Evolutionary conservation across 2,888 invertebrate genomes (phyloP), one percentile per base, ranked within the genome.

Genomic region (Rhodophaea formosa): DNA sequence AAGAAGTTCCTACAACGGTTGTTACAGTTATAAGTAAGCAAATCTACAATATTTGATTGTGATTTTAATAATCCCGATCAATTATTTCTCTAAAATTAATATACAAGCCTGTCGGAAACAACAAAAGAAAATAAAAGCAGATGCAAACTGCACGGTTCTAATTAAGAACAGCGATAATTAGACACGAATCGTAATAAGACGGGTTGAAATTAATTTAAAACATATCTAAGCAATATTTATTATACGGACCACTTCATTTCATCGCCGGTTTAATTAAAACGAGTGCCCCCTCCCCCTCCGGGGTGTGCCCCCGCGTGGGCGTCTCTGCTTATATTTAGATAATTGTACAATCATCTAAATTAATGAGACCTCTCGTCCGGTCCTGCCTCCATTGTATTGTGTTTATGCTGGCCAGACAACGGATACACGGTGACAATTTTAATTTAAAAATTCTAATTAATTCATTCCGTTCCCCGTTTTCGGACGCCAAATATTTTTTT

Each of bases 281-380:
- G 89, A 91, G 91, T 91, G 90, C 86, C 88, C 87, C 82, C 84
- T 86, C 85, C 79, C 83, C 82, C 81, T 87, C 89, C 87, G 84
- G 89, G 88, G 88, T 84, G 83, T 82, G 78, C 84, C 85, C 88
- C 80, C 82, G 80, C 82, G 80, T 80, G 85, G 86, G 83, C 84
- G 88, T 84, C 86, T 86, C 80, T 86, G 89, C 88, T 91, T 91
- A 91, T 90, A 90, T 91, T 91, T 91, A 91, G 91, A 91, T 91
- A 91, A 91, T 91, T 91, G 91, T 91, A 91, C 91, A 91, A 91
- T 91, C 91, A 90, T 91, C 91, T 91, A 91, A 91, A 91, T 91
- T 91, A 91, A 91, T 90, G 91, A 91, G 90, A 86, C 79, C 84
- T 86, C 85, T 84, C 88, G 88, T 90, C 90, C 91, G 90, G 88